Evolutionary conservation across 2,888 invertebrate species (phyloP).

Genomic region (Eupithecia tripunctaria): DNA sequence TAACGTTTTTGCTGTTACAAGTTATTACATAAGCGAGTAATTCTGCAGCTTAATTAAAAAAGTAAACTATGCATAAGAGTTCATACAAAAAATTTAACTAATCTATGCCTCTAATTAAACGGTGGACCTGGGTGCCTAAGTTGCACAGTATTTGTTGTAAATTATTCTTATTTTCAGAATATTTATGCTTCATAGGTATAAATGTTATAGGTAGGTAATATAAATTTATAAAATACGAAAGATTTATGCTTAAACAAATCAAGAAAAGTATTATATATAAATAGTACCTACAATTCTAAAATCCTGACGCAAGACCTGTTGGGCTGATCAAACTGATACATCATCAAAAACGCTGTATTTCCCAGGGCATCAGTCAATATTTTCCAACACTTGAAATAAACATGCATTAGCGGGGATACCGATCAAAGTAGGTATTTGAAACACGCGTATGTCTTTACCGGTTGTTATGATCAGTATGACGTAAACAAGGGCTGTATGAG

Average conservation of each 20-base stretch:
- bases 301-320: neutral
- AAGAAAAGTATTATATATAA: too few relatives aligned
- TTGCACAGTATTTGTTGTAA: too few relatives aligned
- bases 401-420: conserved; percentile 28
- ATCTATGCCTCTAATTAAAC: too few relatives aligned
- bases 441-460: conserved; percentile 40
- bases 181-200: too few relatives aligned
- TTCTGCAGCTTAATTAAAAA: neutral
- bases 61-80: neutral
- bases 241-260: neutral
- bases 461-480: conserved; percentile 47
- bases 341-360: conserved; percentile 7
- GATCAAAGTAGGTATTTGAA: conserved; percentile 29
- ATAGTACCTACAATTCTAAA: neutral
- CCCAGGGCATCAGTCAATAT: conserved; percentile 21
- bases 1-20: conserved; percentile 20
- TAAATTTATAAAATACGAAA: neutral
- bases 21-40: conserved; percentile 25
- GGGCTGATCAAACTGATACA: neutral
- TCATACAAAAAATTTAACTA: too few relatives aligned
- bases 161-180: too few relatives aligned
- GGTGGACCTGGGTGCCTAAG: too few relatives aligned
- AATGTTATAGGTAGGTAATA: too few relatives aligned
- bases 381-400: conserved; percentile 30
- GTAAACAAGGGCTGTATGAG: conserved; percentile 47